Percentiles rank a stretch among this genome's conserved stretches.
These are phyloP conservation scores for Otus sunia DNA, from an alignment of 2,113 vertebrate species.

Conservation along the genomic window DNA sequence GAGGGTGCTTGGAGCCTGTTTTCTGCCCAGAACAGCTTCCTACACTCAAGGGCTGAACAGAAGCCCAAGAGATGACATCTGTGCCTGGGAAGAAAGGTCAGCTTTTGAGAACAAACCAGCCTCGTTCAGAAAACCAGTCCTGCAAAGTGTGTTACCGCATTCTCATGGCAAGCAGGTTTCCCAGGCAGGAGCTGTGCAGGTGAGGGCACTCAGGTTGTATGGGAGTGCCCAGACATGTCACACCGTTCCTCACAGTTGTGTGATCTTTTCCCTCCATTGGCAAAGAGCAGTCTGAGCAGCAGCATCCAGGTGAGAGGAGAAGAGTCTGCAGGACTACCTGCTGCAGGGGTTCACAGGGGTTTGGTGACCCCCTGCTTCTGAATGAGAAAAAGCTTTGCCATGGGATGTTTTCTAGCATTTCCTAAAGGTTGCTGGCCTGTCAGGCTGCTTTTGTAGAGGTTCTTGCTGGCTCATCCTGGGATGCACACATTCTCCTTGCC, in stretches of 20 bases:
- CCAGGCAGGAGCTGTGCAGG: background rate
- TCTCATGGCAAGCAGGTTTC: background rate
- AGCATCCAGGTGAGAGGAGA: background rate
- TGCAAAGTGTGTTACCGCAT: background rate
- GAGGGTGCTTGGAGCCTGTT: background rate
- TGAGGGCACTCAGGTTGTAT: background rate
- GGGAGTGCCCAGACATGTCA: background rate
- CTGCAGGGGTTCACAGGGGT: fast-evolving
- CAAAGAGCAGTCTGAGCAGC: background rate
- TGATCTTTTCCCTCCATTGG: background rate
- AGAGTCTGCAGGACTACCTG: background rate
- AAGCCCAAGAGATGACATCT: background rate
- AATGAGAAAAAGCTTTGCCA: background rate
- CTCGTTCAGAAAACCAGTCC: background rate
- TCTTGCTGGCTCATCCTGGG: background rate
- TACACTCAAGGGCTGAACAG: background rate
- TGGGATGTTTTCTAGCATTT: background rate
- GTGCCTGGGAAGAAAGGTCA: too few relatives aligned
- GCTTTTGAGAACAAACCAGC: background rate
- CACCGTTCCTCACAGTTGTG: fast-evolving
- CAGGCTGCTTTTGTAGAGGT: background rate
- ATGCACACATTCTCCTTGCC: fast-evolving
- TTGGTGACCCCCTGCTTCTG: background rate
- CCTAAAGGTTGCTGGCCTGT: background rate
- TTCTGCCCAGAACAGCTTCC: background rate